Base-by-base conservation (phyloP, 2,797 vertebrate species). In the Xyrichtys novacula region DNA sequence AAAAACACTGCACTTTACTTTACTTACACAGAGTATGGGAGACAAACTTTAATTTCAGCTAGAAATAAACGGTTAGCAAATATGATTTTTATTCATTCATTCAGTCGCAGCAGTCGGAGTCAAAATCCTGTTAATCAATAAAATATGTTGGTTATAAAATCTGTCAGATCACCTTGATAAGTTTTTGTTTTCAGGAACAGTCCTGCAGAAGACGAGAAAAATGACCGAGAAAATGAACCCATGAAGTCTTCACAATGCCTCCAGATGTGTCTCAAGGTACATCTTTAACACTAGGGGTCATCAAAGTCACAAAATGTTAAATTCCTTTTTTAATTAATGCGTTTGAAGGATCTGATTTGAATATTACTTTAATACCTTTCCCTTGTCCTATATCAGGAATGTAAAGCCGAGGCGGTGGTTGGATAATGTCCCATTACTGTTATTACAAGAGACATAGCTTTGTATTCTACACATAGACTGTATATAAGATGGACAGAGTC, bases 1-100 rank as follows among this genome's bases (percentile, higher is more conserved):
- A 55, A 52, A 62, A 52, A 76, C 50, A 71, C 50, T 65, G 38
- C 25, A 40, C 68, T 57, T 29, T 58, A 46, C 32, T 29, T 70
- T 58, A 46, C 32, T 29, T 70, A 69, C 76, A 49, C 11, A 25
- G 65, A 49, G 38, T 8, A 7, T 3, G 5, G 22, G 8, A 48
- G n/a, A 46, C 34, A 25, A 15, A 52, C 8, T 22, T 38, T 15
- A 6, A 44, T 14, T 31, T 20, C 53, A 3, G 43, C n/a, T 22
- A 7, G 20, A 7, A 48, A 11, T 15, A 61, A 53, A 15, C 25
- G 42, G 17, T 15, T 25, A 16, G 16, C 5, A 49, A 10, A n/a
- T 29, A 16, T 17, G 17, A 0, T 22, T 46, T 46, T 23, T 16
- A 46, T 16, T 25, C 14, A 15, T 15, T 46, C 15, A 7, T n/a